phyloP scores from a whole-genome alignment of 2,888 invertebrate genomes.

The Ashinkailepas kermadecensis region DNA sequence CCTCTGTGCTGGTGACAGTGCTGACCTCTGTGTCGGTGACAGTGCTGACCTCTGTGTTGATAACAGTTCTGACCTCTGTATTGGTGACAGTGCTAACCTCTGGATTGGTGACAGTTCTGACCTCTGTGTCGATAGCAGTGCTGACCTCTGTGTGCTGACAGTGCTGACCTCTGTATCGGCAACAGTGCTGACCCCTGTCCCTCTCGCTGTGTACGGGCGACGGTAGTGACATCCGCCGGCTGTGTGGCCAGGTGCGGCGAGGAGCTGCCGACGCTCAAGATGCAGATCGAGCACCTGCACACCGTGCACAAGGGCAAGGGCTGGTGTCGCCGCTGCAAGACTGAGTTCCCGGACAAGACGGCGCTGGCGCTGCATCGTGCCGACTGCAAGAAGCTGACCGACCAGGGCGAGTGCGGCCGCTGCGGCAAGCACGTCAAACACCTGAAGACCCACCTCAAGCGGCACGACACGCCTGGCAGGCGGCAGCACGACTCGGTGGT shows the following conservation, averaged over 20 bases:
- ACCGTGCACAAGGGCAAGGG: slow-evolving; percentile 9
- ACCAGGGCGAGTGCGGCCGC: not conserved
- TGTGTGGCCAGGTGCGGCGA: not conserved
- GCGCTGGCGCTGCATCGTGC: not conserved
- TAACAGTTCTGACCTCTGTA: no score
- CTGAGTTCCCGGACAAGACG: not conserved
- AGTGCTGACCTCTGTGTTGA: no score
- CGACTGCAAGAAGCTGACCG: not conserved
- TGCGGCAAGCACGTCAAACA: slow-evolving; percentile 9
- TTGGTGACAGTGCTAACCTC: no score
- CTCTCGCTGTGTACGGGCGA: no score
- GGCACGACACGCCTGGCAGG: not conserved
- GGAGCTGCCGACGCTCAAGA: not conserved
- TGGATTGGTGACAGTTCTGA: no score
- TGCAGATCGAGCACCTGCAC: slow-evolving; percentile 8
- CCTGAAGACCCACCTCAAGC: not conserved
- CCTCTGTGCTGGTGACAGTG: no score
- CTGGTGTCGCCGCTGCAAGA: not conserved
- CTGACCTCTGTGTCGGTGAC: no score
- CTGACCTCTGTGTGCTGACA: no score
- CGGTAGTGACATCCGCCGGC: no score
- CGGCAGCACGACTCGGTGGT: not conserved
- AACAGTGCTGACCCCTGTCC: no score
- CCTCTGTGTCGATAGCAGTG: no score
- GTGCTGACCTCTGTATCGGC: no score